A percentile compares a stretch with the other conserved stretches of the same genome.
Evolutionary conservation across 2,888 invertebrate genomes (phyloP).

Genomic region (Paralinhomoeus sp.): DNA sequence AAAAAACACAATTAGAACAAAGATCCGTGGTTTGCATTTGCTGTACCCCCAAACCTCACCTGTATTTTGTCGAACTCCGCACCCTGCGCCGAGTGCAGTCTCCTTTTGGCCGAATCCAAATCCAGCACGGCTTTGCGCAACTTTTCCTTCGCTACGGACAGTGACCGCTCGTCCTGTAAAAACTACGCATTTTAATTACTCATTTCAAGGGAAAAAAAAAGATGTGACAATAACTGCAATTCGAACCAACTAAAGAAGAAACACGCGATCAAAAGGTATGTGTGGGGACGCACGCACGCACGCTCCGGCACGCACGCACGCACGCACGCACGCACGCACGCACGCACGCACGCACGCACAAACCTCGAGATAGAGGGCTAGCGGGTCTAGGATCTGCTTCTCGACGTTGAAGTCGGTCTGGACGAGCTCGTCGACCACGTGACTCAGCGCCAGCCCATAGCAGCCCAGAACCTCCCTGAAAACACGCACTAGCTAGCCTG

Average conservation of each 20-base stretch:
- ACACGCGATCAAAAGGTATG: too few relatives aligned
- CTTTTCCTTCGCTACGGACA: constrained; percentile 55
- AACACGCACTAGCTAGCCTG: constrained; percentile 1
- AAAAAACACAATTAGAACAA: too few relatives aligned
- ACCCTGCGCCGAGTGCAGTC: background rate
- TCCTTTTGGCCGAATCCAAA: constrained; percentile 53
- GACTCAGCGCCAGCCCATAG: constrained; percentile 43
- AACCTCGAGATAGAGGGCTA: constrained; percentile 24
- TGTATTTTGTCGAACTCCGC: background rate
- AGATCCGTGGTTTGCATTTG: too few relatives aligned
- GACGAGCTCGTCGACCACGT: constrained; percentile 54
- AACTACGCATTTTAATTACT: too few relatives aligned
- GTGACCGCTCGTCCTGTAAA: constrained; percentile 22
- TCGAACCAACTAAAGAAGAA: too few relatives aligned
- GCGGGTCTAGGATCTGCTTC: constrained; percentile 50
- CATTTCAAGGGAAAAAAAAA: too few relatives aligned
- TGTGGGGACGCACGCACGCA: too few relatives aligned
- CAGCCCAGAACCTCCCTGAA: constrained; percentile 26
- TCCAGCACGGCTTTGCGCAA: constrained; percentile 57
- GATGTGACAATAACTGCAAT: too few relatives aligned
- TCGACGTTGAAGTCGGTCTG: constrained; percentile 68
- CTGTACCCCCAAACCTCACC: too few relatives aligned
- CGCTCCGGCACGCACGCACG: too few relatives aligned
- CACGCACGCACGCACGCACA: too few relatives aligned
- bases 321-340: too few relatives aligned